A percentile compares a stretch with the other conserved stretches of the same genome.
These are phyloP conservation scores for Drosophila rufa DNA, from an alignment of 1,140 invertebrate genomes.

Conservation along the genomic window DNA sequence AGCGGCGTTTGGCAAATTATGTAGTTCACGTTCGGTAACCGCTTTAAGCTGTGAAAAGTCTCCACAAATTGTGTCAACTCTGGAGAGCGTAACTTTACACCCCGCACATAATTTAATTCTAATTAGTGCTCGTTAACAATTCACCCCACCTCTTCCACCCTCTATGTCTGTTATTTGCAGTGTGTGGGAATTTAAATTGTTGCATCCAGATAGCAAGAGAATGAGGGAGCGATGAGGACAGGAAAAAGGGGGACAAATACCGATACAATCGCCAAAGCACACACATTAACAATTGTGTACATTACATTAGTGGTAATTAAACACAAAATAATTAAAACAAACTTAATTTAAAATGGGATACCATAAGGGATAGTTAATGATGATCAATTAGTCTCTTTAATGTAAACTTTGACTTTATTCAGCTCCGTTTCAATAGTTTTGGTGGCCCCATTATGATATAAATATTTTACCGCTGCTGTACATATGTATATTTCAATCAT, in stretches of 20 bases:
- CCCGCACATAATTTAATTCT: conserved; percentile 44
- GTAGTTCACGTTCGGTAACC: conserved; percentile 42
- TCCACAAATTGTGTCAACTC: conserved; percentile 29
- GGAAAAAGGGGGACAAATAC: conserved; percentile 54
- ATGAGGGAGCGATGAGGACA: too few relatives aligned
- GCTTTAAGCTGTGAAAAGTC: conserved; percentile 30
- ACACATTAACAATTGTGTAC: conserved; percentile 1
- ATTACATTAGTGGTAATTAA: background rate
- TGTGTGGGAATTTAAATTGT: conserved; percentile 77
- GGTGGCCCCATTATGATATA: background rate
- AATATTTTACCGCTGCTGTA: background rate
- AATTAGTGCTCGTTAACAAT: conserved; percentile 57
- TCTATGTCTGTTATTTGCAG: conserved; percentile 28
- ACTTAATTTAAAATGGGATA: background rate
- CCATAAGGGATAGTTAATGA: too few relatives aligned
- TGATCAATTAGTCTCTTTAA: background rate
- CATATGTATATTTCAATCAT: conserved; percentile 64
- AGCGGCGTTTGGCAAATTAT: conserved; percentile 46
- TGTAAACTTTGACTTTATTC: background rate
- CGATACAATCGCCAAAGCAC: conserved; percentile 23
- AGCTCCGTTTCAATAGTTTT: background rate
- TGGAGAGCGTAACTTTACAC: conserved; percentile 15
- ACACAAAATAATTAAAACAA: background rate
- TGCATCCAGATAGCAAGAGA: conserved; percentile 42
- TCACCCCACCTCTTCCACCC: conserved; percentile 7